A percentile compares a stretch with the other conserved stretches of the same genome.
These are phyloP conservation scores for Eulemur coronatus DNA, from an alignment of 2,797 vertebrate species.

Conservation along the genomic window DNA sequence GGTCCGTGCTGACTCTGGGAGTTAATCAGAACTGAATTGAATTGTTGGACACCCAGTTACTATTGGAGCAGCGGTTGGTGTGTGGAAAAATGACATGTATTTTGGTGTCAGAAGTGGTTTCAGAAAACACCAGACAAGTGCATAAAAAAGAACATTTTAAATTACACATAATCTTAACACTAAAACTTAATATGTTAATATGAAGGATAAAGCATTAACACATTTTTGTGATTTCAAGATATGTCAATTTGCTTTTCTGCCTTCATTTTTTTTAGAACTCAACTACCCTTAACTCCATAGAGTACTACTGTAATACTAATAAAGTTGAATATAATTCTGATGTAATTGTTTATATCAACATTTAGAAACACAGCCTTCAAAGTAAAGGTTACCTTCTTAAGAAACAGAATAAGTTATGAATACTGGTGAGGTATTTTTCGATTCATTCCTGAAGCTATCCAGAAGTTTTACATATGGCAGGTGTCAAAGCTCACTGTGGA, in stretches of 20 bases:
- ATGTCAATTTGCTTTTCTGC: conserved; percentile 8
- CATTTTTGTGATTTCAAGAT: conserved; percentile 25
- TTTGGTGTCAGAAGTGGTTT: background rate
- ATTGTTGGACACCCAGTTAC: background rate
- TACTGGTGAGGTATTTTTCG: conserved; percentile 9
- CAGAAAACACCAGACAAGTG: background rate
- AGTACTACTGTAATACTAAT: conserved; percentile 31
- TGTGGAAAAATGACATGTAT: background rate
- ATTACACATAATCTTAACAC: background rate
- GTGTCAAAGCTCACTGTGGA: background rate
- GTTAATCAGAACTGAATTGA: background rate
- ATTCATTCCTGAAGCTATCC: background rate
- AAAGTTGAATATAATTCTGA: conserved; percentile 25
- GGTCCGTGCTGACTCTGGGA: background rate
- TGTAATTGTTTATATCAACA: conserved; percentile 28
- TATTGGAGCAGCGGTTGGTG: background rate
- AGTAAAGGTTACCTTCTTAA: background rate
- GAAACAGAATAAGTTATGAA: background rate
- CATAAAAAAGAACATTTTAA: background rate
- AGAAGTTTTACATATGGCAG: background rate
- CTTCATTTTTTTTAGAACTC: background rate
- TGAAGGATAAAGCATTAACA: conserved; percentile 24
- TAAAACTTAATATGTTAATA: background rate
- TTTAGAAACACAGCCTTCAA: background rate
- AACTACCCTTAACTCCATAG: background rate